These are phyloP conservation scores for Aix galericulata DNA, from an alignment of 2,113 vertebrate species.

Conservation along the genomic window DNA sequence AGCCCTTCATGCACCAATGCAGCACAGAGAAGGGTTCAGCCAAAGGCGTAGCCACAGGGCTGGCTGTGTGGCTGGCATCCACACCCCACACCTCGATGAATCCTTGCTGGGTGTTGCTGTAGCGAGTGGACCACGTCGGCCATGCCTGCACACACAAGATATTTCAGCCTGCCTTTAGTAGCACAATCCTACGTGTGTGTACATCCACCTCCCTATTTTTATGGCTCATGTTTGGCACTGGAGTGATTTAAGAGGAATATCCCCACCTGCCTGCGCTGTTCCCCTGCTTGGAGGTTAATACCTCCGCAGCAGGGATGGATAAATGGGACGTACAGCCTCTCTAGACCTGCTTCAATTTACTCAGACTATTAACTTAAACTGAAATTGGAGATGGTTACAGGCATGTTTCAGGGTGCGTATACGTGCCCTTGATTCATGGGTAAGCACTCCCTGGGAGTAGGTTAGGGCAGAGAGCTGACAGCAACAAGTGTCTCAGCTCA, in stretches of 20 bases:
- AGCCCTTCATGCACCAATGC: neutral
- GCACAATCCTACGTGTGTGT: neutral
- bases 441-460: neutral
- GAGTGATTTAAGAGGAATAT: neutral
- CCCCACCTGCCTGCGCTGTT: neutral
- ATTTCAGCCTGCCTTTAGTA: neutral
- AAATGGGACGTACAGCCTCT: neutral
- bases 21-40: neutral
- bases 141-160: neutral
- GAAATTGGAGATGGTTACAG: neutral
- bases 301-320: neutral
- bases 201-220: neutral
- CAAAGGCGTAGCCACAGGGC: neutral
- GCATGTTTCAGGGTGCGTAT: neutral
- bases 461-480: neutral
- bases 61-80: neutral
- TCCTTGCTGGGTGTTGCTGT: neutral
- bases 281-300: neutral
- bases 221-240: neutral
- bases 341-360: neutral
- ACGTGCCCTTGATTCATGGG: neutral
- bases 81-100: neutral
- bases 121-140: neutral
- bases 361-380: neutral
- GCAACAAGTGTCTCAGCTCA: neutral